These are phyloP conservation scores for Promerops cafer DNA, from an alignment of 2,113 vertebrate species.

Conservation along the genomic window DNA sequence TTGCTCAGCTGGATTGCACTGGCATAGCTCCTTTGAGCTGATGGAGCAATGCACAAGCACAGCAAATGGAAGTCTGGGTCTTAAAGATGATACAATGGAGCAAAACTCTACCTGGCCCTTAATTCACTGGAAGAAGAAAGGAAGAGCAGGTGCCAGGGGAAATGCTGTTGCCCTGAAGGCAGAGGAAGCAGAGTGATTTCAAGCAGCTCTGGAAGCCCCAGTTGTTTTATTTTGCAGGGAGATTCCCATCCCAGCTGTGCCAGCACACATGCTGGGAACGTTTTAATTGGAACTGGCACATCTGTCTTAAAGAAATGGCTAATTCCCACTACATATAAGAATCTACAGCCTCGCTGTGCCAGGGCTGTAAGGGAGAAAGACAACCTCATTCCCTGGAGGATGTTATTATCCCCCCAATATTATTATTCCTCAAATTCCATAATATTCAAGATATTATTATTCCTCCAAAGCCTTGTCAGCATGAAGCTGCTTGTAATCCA, in stretches of 20 bases:
- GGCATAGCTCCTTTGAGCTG: background rate
- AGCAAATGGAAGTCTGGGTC: background rate
- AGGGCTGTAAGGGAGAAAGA: background rate
- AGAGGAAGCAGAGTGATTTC: background rate
- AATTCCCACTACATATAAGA: background rate
- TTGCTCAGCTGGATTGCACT: background rate
- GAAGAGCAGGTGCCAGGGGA: background rate
- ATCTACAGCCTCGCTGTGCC: background rate
- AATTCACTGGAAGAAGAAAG: background rate
- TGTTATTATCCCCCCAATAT: constrained; percentile 23
- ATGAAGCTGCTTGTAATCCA: constrained; percentile 53
- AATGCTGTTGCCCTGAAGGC: background rate
- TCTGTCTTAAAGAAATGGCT: background rate
- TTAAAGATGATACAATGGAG: background rate
- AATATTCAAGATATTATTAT: constrained; percentile 50
- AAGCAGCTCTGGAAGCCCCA: background rate
- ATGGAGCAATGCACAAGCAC: background rate
- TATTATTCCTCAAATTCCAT: constrained; percentile 44
- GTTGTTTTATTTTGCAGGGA: constrained; percentile 13
- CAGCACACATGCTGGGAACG: constrained; percentile 11
- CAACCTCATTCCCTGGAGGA: background rate
- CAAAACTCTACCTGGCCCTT: background rate
- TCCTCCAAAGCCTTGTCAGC: constrained; percentile 35
- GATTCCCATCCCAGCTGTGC: constrained; percentile 9
- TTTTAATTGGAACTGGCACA: background rate